Evolutionary conservation across 2,113 vertebrate species (phyloP).

Genomic region (Cyanocitta stelleri): DNA sequence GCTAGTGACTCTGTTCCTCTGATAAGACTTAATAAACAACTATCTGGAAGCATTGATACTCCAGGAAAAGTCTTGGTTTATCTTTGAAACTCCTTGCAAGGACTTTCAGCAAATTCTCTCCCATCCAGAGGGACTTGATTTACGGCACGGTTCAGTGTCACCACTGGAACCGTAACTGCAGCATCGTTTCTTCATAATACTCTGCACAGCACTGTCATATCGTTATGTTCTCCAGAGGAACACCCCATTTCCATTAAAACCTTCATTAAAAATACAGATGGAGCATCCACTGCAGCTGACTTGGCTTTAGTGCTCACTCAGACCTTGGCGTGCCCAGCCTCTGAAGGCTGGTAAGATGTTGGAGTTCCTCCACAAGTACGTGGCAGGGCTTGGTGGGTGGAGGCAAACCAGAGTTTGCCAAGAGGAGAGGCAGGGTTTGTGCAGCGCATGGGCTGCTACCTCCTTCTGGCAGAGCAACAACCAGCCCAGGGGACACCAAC

Average conservation of each 20-base stretch:
- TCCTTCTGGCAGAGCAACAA: background rate
- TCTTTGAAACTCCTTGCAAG: too few species aligned
- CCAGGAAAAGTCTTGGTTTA: too few species aligned
- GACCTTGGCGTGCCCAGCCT: background rate
- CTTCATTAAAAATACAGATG: background rate
- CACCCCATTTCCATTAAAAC: background rate
- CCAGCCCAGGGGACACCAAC: background rate
- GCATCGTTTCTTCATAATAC: accelerated
- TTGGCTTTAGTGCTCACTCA: background rate
- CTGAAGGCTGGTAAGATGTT: background rate
- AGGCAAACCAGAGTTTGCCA: background rate
- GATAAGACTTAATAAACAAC: too few species aligned
- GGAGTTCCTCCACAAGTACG: background rate
- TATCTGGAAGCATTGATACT: too few species aligned
- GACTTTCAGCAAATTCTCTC: too few species aligned
- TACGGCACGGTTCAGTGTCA: too few species aligned
- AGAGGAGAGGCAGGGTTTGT: background rate
- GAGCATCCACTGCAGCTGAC: background rate
- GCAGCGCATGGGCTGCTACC: background rate
- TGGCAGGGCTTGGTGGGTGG: too few species aligned
- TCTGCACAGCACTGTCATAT: background rate
- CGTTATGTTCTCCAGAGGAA: background rate
- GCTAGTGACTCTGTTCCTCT: too few species aligned
- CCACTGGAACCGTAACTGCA: background rate
- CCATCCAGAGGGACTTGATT: too few species aligned